Conservation (phyloP, 1,140 invertebrate genomes). For the Papilio xuthus region DNA sequence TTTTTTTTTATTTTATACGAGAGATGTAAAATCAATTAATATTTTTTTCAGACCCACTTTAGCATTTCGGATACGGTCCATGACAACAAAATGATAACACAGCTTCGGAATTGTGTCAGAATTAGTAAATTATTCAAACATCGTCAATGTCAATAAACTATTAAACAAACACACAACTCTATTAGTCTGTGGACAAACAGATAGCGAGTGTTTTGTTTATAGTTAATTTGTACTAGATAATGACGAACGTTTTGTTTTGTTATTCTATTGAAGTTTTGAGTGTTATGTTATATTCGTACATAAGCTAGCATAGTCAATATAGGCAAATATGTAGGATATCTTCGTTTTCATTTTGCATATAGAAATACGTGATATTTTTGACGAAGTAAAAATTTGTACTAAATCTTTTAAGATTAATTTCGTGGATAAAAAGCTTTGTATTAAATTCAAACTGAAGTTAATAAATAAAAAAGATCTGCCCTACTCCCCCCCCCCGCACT, state of each 20-base stretch:
- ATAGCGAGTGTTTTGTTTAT: conserved; percentile 19
- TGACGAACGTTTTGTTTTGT: conserved; percentile 8
- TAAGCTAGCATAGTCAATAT: no score
- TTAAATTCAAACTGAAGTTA: neutral
- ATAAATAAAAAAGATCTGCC: neutral
- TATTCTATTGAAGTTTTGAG: neutral
- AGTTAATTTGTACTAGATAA: neutral
- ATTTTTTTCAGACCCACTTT: neutral
- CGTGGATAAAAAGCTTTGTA: neutral
- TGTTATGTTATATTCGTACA: neutral
- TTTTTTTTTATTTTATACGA: no score
- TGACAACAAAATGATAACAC: neutral
- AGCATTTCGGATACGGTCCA: neutral
- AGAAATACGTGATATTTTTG: no score
- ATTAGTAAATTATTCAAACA: conserved; percentile 14
- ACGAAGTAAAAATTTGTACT: no score
- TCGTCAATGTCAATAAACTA: conserved; percentile 17
- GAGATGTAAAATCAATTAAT: no score
- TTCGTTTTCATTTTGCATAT: no score
- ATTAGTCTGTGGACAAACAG: conserved; percentile 12
- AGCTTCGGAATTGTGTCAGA: neutral
- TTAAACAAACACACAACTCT: conserved; percentile 19
- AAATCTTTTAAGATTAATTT: no score
- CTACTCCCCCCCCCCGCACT: neutral
- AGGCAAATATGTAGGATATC: no score